Evolutionary conservation across 2,113 vertebrate species (phyloP), one percentile per base, ranked within the genome.

Genomic region (Acinonyx jubatus): DNA sequence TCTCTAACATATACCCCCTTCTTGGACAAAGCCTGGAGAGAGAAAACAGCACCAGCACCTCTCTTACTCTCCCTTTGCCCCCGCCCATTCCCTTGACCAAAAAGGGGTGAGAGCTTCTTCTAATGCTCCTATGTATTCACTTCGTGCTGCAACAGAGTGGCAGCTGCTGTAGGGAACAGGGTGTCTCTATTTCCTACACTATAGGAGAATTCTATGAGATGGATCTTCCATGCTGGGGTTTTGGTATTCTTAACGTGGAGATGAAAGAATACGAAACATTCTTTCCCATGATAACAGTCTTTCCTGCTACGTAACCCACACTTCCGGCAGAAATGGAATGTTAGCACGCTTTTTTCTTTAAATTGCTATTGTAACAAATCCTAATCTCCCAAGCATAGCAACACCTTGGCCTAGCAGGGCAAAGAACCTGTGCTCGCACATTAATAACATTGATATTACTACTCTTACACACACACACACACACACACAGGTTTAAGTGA

Each of bases 331-430:
- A 82, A 71, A 31, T 79, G 69, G 25, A 89, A 89, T 48, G 66
- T 29, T 71, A 52, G 16, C 19, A 48, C 33, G 14, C 76, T 93
- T 83, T 95, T 48, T 63, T 21, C 57, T 61, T 85, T 57, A 69
- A 89, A 89, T 89, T 93, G 52, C 15, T 55, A 45, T 29, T 57
- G 31, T 57, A 93, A 71, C 88, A 93, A 94, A 89, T 92, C 45
- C 66, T 92, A 80, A 88, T 69, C 48, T 82, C 52, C 13, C 61
- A 61, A 23, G 19, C 29, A 55, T 38, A 19, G 52, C 36, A 79
- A 83, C 19, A 85, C 29, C 36, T 45, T 79, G 7, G 21, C 16
- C 63, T 87, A 83, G 15, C 4, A 80, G 23, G 13, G 52, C 73
- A 91, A 91, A 96, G 9, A 88, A 13, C 48, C 52, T 6, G 2